Evolutionary conservation across 37 sponge, comb jelly and placozoan genomes (phyloP).

Genomic region (Spongilla lacustris): DNA sequence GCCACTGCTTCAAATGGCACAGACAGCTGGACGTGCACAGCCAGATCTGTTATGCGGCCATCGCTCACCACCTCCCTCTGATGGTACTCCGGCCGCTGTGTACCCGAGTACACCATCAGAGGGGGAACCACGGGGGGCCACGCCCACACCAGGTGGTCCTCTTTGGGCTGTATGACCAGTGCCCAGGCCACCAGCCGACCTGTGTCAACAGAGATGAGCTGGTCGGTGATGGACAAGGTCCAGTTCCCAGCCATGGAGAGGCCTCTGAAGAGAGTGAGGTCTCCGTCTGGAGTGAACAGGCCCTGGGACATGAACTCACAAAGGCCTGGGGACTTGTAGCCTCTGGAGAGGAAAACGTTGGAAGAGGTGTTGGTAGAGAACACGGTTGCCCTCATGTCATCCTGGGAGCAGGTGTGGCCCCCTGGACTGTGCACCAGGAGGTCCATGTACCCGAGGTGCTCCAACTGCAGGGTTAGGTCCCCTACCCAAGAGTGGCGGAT

Average conservation of each 20-base stretch:
- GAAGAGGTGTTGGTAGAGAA: slow-evolving; percentile 64
- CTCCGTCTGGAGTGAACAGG: slow-evolving; percentile 65
- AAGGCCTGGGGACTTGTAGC: slow-evolving; percentile 70
- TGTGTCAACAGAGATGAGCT: slow-evolving; percentile 65
- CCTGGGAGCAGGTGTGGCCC: slow-evolving; percentile 61
- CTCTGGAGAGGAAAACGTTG: slow-evolving; percentile 57
- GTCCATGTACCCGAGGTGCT: slow-evolving; percentile 60
- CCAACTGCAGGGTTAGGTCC: slow-evolving; percentile 82
- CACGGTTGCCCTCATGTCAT: slow-evolving; percentile 62
- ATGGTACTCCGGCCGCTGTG: slow-evolving; percentile 15
- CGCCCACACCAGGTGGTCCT: slow-evolving; percentile 57
- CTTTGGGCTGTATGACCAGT: slow-evolving; percentile 81
- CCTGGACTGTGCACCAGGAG: slow-evolving; percentile 80
- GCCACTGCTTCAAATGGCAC: slow-evolving; percentile 40
- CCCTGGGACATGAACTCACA: slow-evolving; percentile 82
- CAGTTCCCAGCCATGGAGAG: slow-evolving; percentile 70
- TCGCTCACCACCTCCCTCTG: slow-evolving; percentile 50
- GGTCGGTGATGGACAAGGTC: slow-evolving; percentile 79
- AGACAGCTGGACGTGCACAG: slow-evolving; percentile 71
- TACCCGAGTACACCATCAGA: slow-evolving; percentile 30
- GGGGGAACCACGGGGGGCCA: slow-evolving; percentile 77
- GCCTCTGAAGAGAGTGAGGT: slow-evolving; percentile 63
- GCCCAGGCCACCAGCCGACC: slow-evolving; percentile 79
- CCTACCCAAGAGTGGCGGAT: slow-evolving; percentile 91
- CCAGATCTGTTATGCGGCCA: slow-evolving; percentile 70